Evolutionary conservation across 1,140 invertebrate genomes (phyloP).

Genomic region (Notospermus geniculatus): DNA sequence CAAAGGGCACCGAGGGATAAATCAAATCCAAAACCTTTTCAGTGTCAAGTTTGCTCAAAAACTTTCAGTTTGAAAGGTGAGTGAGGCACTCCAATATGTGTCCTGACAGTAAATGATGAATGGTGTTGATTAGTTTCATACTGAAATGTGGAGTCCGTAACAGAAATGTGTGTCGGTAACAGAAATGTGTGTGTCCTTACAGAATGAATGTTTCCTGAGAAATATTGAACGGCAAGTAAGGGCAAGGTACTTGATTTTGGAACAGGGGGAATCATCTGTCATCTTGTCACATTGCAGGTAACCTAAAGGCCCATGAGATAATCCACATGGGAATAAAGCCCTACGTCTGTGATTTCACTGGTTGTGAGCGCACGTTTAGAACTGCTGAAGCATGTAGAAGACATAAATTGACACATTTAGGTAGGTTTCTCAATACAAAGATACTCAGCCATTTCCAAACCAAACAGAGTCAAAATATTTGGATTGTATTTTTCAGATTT

Average conservation of each 20-base stretch:
- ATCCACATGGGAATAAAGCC: constrained; percentile 74
- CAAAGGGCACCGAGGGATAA: background rate
- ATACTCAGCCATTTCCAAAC: no score
- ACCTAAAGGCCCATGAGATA: constrained; percentile 43
- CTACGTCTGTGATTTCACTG: constrained; percentile 93
- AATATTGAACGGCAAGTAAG: no score
- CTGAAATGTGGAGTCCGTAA: no score
- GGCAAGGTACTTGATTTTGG: no score
- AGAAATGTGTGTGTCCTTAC: no score
- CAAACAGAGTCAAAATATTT: no score
- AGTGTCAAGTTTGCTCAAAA: constrained; percentile 28
- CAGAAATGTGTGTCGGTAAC: no score
- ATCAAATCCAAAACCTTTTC: constrained; percentile 17
- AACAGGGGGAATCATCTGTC: no score
- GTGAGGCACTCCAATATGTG: background rate
- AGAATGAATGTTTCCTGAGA: no score
- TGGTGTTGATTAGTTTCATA: no score
- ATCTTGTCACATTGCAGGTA: constrained; percentile 29
- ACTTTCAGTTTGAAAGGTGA: constrained; percentile 35
- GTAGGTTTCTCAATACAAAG: constrained; percentile 20
- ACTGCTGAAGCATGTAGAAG: constrained; percentile 37
- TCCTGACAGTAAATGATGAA: no score
- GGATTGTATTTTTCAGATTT: background rate
- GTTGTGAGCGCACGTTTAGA: constrained; percentile 73
- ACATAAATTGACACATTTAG: constrained; percentile 38